Evolutionary conservation across 1,140 invertebrate genomes (phyloP).

Genomic region (Camponotus vicinus): DNA sequence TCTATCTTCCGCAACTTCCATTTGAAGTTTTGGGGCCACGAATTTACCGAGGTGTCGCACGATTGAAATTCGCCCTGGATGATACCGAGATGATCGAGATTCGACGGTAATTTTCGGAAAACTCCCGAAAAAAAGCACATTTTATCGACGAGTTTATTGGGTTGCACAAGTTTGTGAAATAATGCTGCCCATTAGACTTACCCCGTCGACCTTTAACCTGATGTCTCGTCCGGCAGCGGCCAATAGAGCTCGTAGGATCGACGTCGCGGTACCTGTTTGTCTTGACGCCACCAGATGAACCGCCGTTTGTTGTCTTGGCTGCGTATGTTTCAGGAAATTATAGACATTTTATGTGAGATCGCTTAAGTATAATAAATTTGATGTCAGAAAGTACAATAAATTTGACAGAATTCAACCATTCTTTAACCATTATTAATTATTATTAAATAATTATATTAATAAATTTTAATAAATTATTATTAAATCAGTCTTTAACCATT

Average conservation of each 20-base stretch:
- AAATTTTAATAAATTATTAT: no score
- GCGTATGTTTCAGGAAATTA: conserved; percentile 8
- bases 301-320: conserved; percentile 94
- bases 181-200: conserved; percentile 86
- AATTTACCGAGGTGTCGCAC: not conserved
- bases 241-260: conserved; percentile 93
- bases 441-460: no score
- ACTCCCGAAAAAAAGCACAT: not conserved
- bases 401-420: no score
- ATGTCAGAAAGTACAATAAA: no score
- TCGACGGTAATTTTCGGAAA: not conserved
- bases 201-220: conserved; percentile 93
- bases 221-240: conserved; percentile 95
- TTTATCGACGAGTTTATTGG: not conserved
- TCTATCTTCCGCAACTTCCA: conserved; percentile 65
- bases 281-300: conserved; percentile 96
- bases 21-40: conserved; percentile 66
- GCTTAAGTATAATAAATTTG: no score
- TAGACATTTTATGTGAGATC: not conserved
- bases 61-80: not conserved
- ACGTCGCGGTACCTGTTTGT: conserved; percentile 95
- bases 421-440: no score
- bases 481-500: no score
- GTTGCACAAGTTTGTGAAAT: not conserved
- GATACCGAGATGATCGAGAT: not conserved